Evolutionary conservation across 1,140 invertebrate genomes (phyloP).

Genomic region (Dendrolimus punctatus): DNA sequence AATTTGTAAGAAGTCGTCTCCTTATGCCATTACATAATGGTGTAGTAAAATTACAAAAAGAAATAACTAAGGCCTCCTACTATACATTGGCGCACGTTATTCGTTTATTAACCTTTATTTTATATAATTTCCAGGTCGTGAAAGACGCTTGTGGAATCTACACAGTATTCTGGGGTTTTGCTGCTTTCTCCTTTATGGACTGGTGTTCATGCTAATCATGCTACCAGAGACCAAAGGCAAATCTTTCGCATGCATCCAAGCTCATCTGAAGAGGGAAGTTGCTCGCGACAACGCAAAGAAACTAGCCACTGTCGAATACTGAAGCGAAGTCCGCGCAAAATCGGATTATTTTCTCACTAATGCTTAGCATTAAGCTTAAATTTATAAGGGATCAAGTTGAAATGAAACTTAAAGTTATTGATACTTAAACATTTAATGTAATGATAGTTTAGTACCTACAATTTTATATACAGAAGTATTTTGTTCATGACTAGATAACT

Average conservation of each 20-base stretch:
- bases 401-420: conserved; percentile 46
- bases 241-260: conserved; percentile 74
- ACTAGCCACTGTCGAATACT: conserved; percentile 63
- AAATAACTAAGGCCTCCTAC: too few relatives aligned
- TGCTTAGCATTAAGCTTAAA: conserved; percentile 36
- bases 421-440: conserved; percentile 34
- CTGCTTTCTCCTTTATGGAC: conserved; percentile 75
- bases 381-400: conserved; percentile 57
- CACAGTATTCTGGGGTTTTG: conserved; percentile 83
- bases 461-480: conserved; percentile 43
- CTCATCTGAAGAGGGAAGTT: conserved; percentile 50
- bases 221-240: conserved; percentile 90
- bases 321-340: conserved; percentile 15
- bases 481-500: conserved; percentile 29
- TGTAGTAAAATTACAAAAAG: too few relatives aligned
- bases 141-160: conserved; percentile 75
- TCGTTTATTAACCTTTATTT: too few relatives aligned
- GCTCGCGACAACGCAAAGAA: conserved; percentile 58
- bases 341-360: conserved; percentile 23
- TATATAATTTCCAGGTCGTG: conserved; percentile 64
- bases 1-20: too few relatives aligned
- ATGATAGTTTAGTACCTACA: conserved; percentile 47
- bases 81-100: too few relatives aligned
- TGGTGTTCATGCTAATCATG: conserved; percentile 76
- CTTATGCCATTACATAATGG: too few relatives aligned